Evolutionary conservation across 2,113 vertebrate genomes (phyloP).

Genomic region (Forbesichthys papilliferus): DNA sequence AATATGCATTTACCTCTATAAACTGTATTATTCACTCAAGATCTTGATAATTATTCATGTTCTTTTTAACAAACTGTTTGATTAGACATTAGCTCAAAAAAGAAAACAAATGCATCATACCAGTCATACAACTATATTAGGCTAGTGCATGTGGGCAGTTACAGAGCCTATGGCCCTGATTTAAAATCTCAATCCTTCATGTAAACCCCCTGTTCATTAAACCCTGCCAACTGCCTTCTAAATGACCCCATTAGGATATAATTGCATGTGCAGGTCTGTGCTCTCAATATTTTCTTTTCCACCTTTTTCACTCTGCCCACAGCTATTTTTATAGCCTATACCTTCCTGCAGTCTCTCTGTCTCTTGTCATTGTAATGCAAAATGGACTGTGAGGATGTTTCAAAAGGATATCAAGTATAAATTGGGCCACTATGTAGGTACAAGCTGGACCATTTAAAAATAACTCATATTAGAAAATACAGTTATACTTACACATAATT

Average conservation of each 20-base stretch:
- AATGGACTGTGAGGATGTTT: background rate
- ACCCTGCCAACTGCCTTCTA: conserved; percentile 92
- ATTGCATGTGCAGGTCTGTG: conserved; percentile 90
- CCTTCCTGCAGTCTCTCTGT: background rate
- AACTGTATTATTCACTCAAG: no score
- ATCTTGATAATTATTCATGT: no score
- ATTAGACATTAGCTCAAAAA: no score
- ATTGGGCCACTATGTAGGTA: background rate
- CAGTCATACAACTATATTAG: background rate
- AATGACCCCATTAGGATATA: conserved; percentile 93
- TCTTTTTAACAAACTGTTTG: no score
- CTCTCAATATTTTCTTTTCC: conserved; percentile 77
- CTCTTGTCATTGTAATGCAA: conserved; percentile 76
- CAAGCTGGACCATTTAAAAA: no score
- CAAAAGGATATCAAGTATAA: background rate
- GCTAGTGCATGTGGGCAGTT: background rate
- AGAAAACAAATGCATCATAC: no score
- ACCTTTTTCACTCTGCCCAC: background rate
- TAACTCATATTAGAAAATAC: no score
- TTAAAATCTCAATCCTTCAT: conserved; percentile 84
- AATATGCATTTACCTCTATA: no score
- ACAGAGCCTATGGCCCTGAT: conserved; percentile 66
- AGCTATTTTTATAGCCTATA: background rate
- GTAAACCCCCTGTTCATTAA: conserved; percentile 92
- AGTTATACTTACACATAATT: no score